Evolutionary conservation across 2,797 vertebrate species (phyloP), one percentile per base, ranked within the genome.

Genomic region (Coendou prehensilis): DNA sequence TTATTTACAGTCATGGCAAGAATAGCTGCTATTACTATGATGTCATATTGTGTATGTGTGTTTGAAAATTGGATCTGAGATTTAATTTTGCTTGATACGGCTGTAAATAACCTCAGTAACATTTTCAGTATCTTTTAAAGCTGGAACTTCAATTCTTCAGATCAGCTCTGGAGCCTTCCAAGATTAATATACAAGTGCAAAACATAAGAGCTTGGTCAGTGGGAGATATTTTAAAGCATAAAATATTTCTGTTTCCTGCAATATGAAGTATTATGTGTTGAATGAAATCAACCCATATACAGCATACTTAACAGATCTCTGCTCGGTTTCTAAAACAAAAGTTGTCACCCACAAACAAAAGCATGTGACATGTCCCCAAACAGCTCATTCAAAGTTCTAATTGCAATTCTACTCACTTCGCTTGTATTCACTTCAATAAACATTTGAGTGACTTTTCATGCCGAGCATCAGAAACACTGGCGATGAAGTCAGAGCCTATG

Each of bases 341-440:
- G 92, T 97, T 97, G 97, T 96, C 91, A 93, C 75, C 80, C 73
- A 57, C 93, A 96, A 97, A 97, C 97, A 97, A 97, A 98, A 96
- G 96, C 85, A 83, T 92, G 96, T 83, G 95, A 96, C 86, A 80
- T 82, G 91, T 93, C 76, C 80, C 76, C 56, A 92, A 96, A 96
- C 89, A 97, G 95, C 67, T 96, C 93, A 92, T 97, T 97, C 96
- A 97, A 33, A 0, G 41, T 87, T 78, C 89, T 96, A 94, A 97
- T 97, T 97, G 63, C n/a, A 71, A 95, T 96, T 98, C 97, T 90
- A 71, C 93, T 97, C 93, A 95, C 96, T 96, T 94, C 45, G 69
- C 82, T 95, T 96, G 96, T 82, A 93, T 94, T 94, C 97, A 97
- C 93, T 97, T 96, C 85, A 89, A 87, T 97, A 96, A 93, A 90